Base-by-base conservation (phyloP, 2,888 invertebrate genomes). In the Brenthis ino region DNA sequence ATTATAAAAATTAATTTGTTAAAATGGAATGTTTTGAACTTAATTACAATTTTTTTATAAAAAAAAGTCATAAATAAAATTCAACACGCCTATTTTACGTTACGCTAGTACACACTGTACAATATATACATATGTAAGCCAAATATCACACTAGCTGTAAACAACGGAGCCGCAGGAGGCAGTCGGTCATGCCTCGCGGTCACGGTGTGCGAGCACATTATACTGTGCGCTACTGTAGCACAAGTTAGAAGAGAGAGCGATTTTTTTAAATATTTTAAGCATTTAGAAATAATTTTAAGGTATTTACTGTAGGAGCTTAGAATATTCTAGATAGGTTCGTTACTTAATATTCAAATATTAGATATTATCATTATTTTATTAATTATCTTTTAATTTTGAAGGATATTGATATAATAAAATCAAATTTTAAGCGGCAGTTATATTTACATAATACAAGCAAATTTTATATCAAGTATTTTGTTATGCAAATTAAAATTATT, bases 181-280 rank as follows among this genome's bases (percentile, higher is more conserved):
- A 78, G 77, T 72, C 77, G 80, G 89, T 89, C 91, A 89, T 87
- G 89, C 82, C 82, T 81, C 78, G 85, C 81, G 84, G 87, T 86
- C 89, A 85, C 87, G 87, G 78, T 81, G 85, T 75, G 76, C 75
- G 77, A 78, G 76, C 78, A 77, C 85, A 86, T 85, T 86, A 85
- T 88, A 84, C 85, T 83, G 76, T 76, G 77, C 56, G 56, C 33
- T 56, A 64, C 53, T 60, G 57, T 79, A 80, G 76, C 57, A 0
- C 67, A 80, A 79, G 72, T 43, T 3, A 68, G 3, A 65, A 66
- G 77, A 76, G 73, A 13, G 12, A 20, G 57, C 60, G 61, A 55
- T 50, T 37, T 20, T n/a, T 54, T 16, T 4, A 16, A 51, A 53
- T 16, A 2, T 53, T 6, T 24, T 28, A 28, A 28, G 4, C 4